Base-by-base conservation (phyloP, 2,888 invertebrate genomes). In the Coenonympha glycerion region DNA sequence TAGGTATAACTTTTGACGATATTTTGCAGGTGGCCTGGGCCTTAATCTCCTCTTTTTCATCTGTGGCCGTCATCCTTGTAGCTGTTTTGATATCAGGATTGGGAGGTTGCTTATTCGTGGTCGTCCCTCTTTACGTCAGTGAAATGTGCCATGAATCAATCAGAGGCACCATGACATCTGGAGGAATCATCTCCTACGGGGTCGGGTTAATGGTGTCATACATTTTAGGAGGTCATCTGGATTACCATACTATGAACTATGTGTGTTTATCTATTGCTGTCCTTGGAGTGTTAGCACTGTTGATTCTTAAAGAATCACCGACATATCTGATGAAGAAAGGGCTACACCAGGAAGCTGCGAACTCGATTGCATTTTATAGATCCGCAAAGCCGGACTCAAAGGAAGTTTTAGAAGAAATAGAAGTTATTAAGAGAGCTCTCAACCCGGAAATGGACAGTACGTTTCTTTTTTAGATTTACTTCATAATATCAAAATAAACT, bases 301-400 rank as follows among this genome's bases (percentile, higher is more conserved):
- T 30, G 3, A 9, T 75, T 0, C 31, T 82, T 24, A 77, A 66
- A 46, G 85, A 84, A 21, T 76, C 64, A 1, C 71, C 72, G 0
- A 33, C 63, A 28, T 60, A 59, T 55, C 49, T 71, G 24, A 58
- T 72, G 64, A 64, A 60, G 30, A 67, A 61, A 19, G 65, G 65
- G 1, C 21, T 48, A 4, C 66, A 69, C 33, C 55, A 66, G 66
- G 79, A 79, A 53, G 82, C 82, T 1, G 71, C 66, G 2, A 62
- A 66, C 45, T 62, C 79, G 0, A 55, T 84, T 37, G 76, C 76
- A 0, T 83, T 73, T 57, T 82, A 76, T 50, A 64, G 77, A 60
- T 64, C 67, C 9, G 54, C 61, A 2, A 42, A 48, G n/a, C 26
- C 49, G 1, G 48, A 57, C 15, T 67, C 66, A 0, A 60, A 61